Evolutionary conservation across 2,113 vertebrate genomes (phyloP).

Genomic region (Diglossa brunneiventris): DNA sequence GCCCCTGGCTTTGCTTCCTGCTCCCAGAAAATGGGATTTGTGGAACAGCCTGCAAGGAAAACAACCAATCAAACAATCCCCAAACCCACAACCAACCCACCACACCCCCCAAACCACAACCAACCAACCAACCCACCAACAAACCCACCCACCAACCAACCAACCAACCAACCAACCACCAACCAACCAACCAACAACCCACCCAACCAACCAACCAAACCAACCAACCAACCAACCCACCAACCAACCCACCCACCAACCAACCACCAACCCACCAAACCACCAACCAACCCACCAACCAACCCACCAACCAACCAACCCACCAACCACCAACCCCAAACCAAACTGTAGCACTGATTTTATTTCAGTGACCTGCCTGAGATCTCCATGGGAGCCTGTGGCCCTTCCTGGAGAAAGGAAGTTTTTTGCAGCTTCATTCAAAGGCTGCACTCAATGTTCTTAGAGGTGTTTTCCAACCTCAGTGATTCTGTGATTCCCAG

Average conservation of each 20-base stretch:
- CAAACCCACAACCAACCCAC: no score
- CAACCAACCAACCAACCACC: no score
- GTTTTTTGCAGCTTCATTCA: neutral
- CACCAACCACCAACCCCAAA: neutral
- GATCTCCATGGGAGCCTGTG: accelerated
- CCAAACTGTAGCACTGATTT: neutral
- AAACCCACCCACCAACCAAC: no score
- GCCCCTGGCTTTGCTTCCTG: neutral
- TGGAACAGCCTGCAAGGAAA: neutral
- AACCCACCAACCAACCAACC: neutral
- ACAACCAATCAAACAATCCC: neutral
- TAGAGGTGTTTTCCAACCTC: accelerated
- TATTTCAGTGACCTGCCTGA: neutral
- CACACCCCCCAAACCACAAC: no score
- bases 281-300: no score
- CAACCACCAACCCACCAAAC: no score
- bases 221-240: no score
- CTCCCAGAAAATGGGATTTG: neutral
- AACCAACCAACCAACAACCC: neutral
- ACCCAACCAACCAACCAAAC: no score
- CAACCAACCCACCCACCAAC: no score
- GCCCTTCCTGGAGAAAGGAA: neutral
- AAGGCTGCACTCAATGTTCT: neutral
- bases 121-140: neutral
- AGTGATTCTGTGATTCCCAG: neutral